Evolutionary conservation across 2,888 invertebrate genomes (phyloP).

Genomic region (Elegia similella): DNA sequence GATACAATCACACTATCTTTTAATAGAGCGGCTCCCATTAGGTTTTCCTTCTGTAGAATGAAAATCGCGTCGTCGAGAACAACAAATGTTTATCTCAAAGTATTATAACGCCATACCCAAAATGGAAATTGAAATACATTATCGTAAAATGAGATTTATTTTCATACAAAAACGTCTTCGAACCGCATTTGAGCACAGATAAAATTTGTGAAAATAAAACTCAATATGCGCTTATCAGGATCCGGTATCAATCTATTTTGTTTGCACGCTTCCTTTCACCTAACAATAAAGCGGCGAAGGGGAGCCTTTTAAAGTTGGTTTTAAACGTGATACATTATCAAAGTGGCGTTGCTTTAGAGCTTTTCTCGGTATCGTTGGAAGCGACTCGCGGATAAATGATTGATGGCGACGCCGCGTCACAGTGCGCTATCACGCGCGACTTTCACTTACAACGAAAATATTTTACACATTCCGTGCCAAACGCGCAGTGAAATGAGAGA

Average conservation of each 20-base stretch:
- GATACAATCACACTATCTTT: slow-evolving; percentile 12
- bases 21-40: slow-evolving; percentile 1
- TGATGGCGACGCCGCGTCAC: slow-evolving; percentile 60
- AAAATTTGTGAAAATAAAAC: slow-evolving; percentile 54
- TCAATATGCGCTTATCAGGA: slow-evolving; percentile 61
- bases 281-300: slow-evolving; percentile 52
- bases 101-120: slow-evolving; percentile 8
- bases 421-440: slow-evolving; percentile 58
- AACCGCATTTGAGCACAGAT: slow-evolving; percentile 23
- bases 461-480: slow-evolving; percentile 53
- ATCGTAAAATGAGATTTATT: slow-evolving; percentile 15
- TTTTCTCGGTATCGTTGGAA: slow-evolving; percentile 67
- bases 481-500: slow-evolving; percentile 40
- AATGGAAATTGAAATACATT: slow-evolving; percentile 12
- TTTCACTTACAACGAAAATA: slow-evolving; percentile 69
- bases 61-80: neutral
- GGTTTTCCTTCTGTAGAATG: neutral
- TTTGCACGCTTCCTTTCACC: slow-evolving; percentile 57
- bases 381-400: slow-evolving; percentile 73
- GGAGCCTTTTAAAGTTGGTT: slow-evolving; percentile 67
- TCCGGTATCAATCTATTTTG: slow-evolving; percentile 72
- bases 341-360: slow-evolving; percentile 70
- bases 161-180: slow-evolving; percentile 10
- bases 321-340: slow-evolving; percentile 76
- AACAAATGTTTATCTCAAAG: slow-evolving; percentile 6